phyloP scores from a whole-genome alignment of 30 jellyfish, hydroid and myxozoan genomes.

The Morbakka virulenta region DNA sequence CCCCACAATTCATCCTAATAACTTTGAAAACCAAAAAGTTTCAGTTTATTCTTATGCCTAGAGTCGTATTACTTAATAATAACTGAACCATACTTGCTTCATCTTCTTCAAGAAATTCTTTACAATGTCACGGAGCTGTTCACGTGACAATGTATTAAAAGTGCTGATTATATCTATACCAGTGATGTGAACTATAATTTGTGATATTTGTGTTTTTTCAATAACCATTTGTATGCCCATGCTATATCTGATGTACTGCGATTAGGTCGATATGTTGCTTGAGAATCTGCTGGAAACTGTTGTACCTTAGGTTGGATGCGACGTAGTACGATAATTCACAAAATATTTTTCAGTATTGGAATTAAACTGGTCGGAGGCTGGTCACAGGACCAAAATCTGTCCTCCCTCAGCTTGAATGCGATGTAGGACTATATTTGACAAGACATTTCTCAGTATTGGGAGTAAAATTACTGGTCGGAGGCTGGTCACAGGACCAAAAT shows the following conservation, averaged over 20 bases:
- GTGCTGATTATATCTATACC: slow-evolving; percentile 50
- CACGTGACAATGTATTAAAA: slow-evolving; percentile 51
- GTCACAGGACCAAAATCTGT: slow-evolving; percentile 59
- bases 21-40: too few relatives aligned
- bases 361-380: slow-evolving; percentile 49
- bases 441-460: too few relatives aligned
- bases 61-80: slow-evolving; percentile 35
- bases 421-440: too few relatives aligned
- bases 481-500: too few relatives aligned
- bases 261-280: slow-evolving; percentile 51
- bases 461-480: too few relatives aligned
- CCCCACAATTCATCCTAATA: too few relatives aligned
- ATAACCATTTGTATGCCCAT: slow-evolving; percentile 61
- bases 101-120: slow-evolving; percentile 34
- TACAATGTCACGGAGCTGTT: slow-evolving; percentile 20
- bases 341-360: slow-evolving; percentile 44
- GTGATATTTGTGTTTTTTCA: too few relatives aligned
- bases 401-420: too few relatives aligned
- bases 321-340: slow-evolving; percentile 31
- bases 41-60: slow-evolving; percentile 24
- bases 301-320: slow-evolving; percentile 33
- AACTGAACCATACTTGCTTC: slow-evolving; percentile 46
- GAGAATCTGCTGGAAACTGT: slow-evolving; percentile 35
- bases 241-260: slow-evolving; percentile 58
- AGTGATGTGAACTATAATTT: slow-evolving; percentile 15